Base-by-base conservation (phyloP, 2,888 invertebrate species). In the Timema podura region DNA sequence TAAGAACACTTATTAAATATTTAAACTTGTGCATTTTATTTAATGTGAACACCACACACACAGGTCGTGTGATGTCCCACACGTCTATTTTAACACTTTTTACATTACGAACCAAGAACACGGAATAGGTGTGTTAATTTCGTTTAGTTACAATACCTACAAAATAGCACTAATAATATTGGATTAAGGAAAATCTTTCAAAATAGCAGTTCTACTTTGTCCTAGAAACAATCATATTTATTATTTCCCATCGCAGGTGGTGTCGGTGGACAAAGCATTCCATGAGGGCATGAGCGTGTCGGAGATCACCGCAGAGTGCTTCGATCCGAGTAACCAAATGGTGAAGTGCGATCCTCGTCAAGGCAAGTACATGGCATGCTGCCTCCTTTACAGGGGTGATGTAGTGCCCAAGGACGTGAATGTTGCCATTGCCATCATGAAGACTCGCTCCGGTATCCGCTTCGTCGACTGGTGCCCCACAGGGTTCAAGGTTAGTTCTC, bases 381-480 rank as follows among this genome's bases (percentile, higher is more conserved):
- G 93, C 77, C 85, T 94, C 77, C 83, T 94, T 72, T 94, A 93
- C 80, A 86, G 93, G 11, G 96, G 96, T 0, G 96, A 97, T 79
- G 95, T 96, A 10, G 94, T 91, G 47, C 91, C 92, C 0, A 91
- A 92, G 79, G 95, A 95, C 78, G 93, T 95, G 8, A 95, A 96
- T 79, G 90, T 88, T 0, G 90, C 92, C 13, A 91, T 93, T 69
- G 90, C 91, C 0, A 86, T 87, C 67, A 90, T 93, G 84, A 93
- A 93, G 80, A 86, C 88, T 0, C 87, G 90, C 75, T 88, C 89
- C 76, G 86, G 86, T 67, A 91, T 96, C 69, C 88, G 92, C 74
- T 97, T 97, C 78, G 95, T 96, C n/a, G 94, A 95, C 78, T 95
- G 95, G 94, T 93, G 95, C 79, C 95, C 95, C 3, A 95, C 95